Evolutionary conservation across 2,113 vertebrate species (phyloP).

Genomic region (Tychaedon coryphoeus): DNA sequence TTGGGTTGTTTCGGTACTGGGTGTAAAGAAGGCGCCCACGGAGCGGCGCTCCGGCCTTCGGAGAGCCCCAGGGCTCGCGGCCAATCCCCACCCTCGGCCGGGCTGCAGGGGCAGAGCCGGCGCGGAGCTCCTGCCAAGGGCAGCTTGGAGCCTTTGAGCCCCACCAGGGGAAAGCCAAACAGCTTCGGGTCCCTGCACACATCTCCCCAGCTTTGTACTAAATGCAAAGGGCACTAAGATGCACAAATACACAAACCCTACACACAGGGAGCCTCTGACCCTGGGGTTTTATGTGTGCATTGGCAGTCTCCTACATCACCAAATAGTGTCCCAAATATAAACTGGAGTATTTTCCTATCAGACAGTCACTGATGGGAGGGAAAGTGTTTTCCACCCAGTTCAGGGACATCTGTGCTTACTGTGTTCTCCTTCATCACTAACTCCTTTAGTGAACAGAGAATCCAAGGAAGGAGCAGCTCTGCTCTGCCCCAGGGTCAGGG

Average conservation of each 20-base stretch:
- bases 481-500: neutral
- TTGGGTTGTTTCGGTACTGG: neutral
- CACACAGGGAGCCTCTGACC: neutral
- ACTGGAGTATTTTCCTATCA: neutral
- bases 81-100: neutral
- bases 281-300: rapidly evolving
- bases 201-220: neutral
- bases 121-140: neutral
- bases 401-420: neutral
- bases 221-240: neutral
- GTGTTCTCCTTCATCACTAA: neutral
- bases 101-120: neutral
- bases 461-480: rapidly evolving
- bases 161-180: no score
- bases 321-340: neutral
- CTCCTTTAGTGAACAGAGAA: rapidly evolving
- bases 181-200: neutral
- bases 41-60: neutral
- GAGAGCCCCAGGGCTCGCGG: neutral
- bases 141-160: neutral
- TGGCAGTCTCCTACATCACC: neutral
- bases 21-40: rapidly evolving
- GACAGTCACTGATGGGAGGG: neutral
- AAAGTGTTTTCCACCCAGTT: neutral
- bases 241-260: rapidly evolving